Evolutionary conservation across 2,888 invertebrate genomes (phyloP), one percentile per base, ranked within the genome.

Genomic region (Euplexia lucipara): DNA sequence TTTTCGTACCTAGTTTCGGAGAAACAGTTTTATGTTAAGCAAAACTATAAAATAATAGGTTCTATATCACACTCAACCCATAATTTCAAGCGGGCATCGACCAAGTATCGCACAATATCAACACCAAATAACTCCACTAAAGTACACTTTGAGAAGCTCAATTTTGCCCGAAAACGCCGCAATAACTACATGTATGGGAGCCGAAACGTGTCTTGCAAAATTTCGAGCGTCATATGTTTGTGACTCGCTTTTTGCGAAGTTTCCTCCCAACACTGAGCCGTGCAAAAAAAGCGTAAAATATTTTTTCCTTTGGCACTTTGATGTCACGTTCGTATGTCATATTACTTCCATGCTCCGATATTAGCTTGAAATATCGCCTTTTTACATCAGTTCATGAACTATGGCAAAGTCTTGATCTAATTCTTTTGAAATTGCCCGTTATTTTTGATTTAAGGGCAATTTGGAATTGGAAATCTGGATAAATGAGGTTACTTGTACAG

Each of bases 171-270:
- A 56, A 59, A 74, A 60, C 14, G 44, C 54, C 54, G 35, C 54
- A 76, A 71, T 70, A 70, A 59, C 59, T 52, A 75, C 56, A 66
- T 71, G 66, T 65, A 76, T 53, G 60, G 48, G 26, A 18, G 63
- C 60, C 62, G 48, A 71, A 70, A 86, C 88, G 87, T 89, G 88
- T 85, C 84, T 83, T 80, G 75, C 69, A 81, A 88, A 86, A 86
- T 86, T 87, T 77, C 37, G 75, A 84, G 85, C 85, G 83, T 81
- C 90, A 89, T 76, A 75, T 90, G 90, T 81, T 82, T 74, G 68
- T 83, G 89, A 86, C 84, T 82, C 57, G 68, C 45, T 84, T 85
- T 85, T 85, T 77, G 66, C 68, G 47, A 65, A 79, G 74, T 79
- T 76, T 71, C 47, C 37, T 65, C 53, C 64, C 62, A 64, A 75